Percentiles rank a stretch among this genome's conserved stretches.
Conservation (phyloP, 2,888 invertebrate genomes). For the Sarcophaga rosellei region DNA sequence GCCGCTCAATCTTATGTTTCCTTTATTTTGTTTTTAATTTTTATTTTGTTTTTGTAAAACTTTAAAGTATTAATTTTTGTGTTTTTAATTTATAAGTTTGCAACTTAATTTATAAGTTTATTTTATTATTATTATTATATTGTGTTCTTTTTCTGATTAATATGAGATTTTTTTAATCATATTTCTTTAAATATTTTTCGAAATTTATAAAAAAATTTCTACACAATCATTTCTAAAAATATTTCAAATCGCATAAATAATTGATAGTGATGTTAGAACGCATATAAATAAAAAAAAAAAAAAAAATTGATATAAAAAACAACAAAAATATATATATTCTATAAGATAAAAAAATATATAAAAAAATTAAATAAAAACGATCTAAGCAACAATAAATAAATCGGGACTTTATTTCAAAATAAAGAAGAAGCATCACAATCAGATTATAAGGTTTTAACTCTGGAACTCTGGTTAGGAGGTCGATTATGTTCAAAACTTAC, state of each 20-base stretch:
- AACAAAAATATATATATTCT: not conserved
- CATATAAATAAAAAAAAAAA: not conserved
- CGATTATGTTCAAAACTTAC: too few relatives aligned
- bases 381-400: not conserved
- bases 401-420: not conserved
- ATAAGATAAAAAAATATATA: not conserved
- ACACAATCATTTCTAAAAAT: too few relatives aligned
- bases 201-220: too few relatives aligned
- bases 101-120: not conserved
- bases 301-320: too few relatives aligned
- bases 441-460: too few relatives aligned
- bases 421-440: too few relatives aligned
- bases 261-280: not conserved
- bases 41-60: not conserved
- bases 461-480: too few relatives aligned
- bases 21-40: slow-evolving; percentile 17
- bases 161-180: too few relatives aligned
- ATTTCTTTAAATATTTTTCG: too few relatives aligned
- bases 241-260: not conserved
- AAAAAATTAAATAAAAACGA: not conserved
- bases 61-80: not conserved
- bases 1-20: slow-evolving; percentile 63
- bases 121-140: too few relatives aligned
- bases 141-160: too few relatives aligned
- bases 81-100: not conserved